Percentiles rank a stretch among this genome's conserved stretches.
Evolutionary conservation across 2,113 vertebrate species (phyloP).

Genomic region (Phoenicopterus ruber): DNA sequence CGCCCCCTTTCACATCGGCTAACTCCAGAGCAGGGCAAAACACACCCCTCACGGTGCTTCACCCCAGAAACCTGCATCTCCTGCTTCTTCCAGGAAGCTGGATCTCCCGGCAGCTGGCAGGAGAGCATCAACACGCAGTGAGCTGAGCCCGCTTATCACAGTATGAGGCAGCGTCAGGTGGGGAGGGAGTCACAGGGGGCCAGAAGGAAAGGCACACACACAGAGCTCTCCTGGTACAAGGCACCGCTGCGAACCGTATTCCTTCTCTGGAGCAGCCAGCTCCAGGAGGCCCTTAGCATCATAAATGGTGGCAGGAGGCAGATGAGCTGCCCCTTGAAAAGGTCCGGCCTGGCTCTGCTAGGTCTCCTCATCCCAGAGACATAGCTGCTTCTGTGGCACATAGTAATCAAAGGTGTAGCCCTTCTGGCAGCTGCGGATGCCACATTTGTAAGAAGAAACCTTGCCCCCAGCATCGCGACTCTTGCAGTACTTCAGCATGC

Average conservation of each 20-base stretch:
- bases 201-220: slow-evolving; percentile 1
- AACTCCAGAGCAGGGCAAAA: not conserved
- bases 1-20: not conserved
- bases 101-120: not conserved
- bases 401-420: slow-evolving; percentile 89
- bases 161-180: not conserved
- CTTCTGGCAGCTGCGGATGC: slow-evolving; percentile 97
- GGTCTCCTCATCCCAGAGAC: slow-evolving; percentile 93
- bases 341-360: slow-evolving; percentile 48
- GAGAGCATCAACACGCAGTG: not conserved
- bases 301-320: not conserved
- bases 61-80: not conserved
- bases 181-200: not conserved
- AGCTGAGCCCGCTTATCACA: not conserved
- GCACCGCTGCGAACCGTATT: not conserved
- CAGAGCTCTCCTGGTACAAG: not conserved
- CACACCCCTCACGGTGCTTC: not conserved
- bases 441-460: slow-evolving; percentile 90
- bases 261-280: not conserved
- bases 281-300: not conserved
- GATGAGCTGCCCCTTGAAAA: not conserved
- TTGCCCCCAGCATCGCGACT: slow-evolving; percentile 80
- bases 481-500: slow-evolving; percentile 93
- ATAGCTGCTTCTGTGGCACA: slow-evolving; percentile 89
- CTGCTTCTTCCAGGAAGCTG: not conserved